Base-by-base conservation (phyloP, 2,888 invertebrate genomes). In the Dimorphilus gyrociliatus region DNA sequence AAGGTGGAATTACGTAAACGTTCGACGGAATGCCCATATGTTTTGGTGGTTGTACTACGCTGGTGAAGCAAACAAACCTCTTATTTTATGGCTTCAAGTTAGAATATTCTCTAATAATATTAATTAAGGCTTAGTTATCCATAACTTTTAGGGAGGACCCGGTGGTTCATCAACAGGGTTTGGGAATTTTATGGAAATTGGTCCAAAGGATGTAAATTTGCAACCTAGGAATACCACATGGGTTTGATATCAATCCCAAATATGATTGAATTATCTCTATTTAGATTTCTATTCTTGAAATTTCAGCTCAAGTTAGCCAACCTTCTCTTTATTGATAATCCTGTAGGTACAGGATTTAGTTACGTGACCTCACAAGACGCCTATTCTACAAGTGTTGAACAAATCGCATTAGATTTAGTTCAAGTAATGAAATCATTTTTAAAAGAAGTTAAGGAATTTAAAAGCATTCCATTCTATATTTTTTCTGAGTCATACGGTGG, bases 401-500 rank as follows among this genome's bases (percentile, higher is more conserved):
- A 74, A 56, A 76, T 78, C 32, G 81, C 80, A 1, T 43, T 61
- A 19, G 86, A 88, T 62, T 72, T 88, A 42, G 69, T 85, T 1
- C 67, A 68, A 30, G 67, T 81, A 23, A 70, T 82, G 63, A 69
- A 69, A 48, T 69, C 68, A 4, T 80, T 86, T 58, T 73, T 79
- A 43, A 48, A 64, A 12, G 54, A 65, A 10, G 66, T 76, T 50
- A 72, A 78, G 0, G 71, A 75, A 47, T 84, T 84, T 50, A 45
- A 72, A 54, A 66, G 63, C 7, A 71, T 76, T 0, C 78, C 81
- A 1, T 66, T 81, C 19, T 85, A 84, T 53, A 79, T 86, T 37
- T 78, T 81, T 49, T 78, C 77, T 16, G 84, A 88, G 59, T 84
- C 84, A 0, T 86, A 86, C 57, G 86, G 86, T 13, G 86, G 85